A percentile compares a stretch with the other conserved stretches of the same genome.
These are phyloP conservation scores for Spilogale gracilis DNA, from an alignment of 2,113 vertebrate species.

Conservation along the genomic window DNA sequence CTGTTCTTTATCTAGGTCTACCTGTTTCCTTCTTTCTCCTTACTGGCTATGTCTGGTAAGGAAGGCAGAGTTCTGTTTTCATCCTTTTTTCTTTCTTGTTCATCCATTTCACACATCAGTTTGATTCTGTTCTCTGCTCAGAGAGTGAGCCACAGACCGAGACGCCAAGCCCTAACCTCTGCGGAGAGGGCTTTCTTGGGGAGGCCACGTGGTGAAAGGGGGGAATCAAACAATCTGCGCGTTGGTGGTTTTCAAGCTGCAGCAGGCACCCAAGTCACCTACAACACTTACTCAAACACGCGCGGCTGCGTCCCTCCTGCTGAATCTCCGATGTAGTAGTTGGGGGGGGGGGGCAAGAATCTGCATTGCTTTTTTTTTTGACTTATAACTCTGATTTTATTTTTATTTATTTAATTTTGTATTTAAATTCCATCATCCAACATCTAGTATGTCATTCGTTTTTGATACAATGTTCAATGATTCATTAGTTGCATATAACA, in stretches of 20 bases:
- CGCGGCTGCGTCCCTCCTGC: neutral
- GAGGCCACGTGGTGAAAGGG: fast-evolving
- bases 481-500: too few relatives aligned
- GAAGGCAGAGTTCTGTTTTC: neutral
- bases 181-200: neutral
- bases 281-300: neutral
- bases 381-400: too few relatives aligned
- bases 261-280: neutral
- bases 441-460: too few relatives aligned
- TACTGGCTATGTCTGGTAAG: neutral
- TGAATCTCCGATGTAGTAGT: too few relatives aligned
- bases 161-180: too few relatives aligned
- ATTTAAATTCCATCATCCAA: too few relatives aligned
- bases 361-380: neutral
- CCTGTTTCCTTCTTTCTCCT: neutral
- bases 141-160: neutral
- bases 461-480: too few relatives aligned
- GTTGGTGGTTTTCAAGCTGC: neutral
- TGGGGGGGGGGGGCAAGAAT: neutral
- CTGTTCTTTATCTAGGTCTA: neutral
- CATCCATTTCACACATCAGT: neutral
- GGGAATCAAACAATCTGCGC: neutral
- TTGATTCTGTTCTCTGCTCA: neutral
- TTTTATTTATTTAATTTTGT: too few relatives aligned
- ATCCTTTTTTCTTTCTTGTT: neutral